These are phyloP conservation scores for Rhagonycha fulva DNA, from an alignment of 2,888 invertebrate genomes.

Conservation along the genomic window DNA sequence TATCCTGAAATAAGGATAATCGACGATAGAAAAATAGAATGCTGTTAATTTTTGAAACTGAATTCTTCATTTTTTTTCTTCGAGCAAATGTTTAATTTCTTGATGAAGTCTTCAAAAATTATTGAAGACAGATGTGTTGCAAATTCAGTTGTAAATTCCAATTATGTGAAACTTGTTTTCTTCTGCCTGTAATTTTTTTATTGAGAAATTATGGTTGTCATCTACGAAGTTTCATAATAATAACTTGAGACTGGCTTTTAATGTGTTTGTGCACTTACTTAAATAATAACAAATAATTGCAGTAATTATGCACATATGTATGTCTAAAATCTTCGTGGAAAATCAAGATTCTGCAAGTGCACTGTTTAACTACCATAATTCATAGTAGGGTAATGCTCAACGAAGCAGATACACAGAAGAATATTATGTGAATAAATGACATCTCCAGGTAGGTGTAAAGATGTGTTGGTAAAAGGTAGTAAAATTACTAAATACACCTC, in stretches of 20 bases:
- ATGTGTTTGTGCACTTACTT: not conserved
- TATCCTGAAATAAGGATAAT: too few species aligned
- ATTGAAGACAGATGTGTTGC: too few species aligned
- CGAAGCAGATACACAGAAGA: conserved; percentile 8
- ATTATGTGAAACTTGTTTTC: not conserved
- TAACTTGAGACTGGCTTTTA: not conserved
- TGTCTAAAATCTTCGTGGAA: conserved; percentile 4
- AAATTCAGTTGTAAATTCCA: not conserved
- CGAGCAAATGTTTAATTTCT: not conserved
- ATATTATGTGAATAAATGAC: conserved; percentile 15
- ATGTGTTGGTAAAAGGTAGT: conserved; percentile 16
- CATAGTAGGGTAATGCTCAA: conserved; percentile 7
- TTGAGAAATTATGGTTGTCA: not conserved
- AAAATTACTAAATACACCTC: conserved; percentile 27
- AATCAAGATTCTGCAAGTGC: conserved; percentile 13
- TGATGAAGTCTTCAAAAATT: not conserved
- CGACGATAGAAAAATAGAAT: too few species aligned
- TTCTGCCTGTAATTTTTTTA: not conserved
- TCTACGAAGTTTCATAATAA: not conserved
- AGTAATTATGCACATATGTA: not conserved
- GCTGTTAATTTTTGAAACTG: too few species aligned
- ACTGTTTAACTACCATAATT: conserved; percentile 6
- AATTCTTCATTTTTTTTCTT: too few species aligned
- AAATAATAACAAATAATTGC: not conserved
- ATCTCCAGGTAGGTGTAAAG: conserved; percentile 11